Percentiles rank a stretch among this genome's conserved stretches.
These are phyloP conservation scores for Odontocolon sp. DNA, from an alignment of 2,888 invertebrate species.

Conservation along the genomic window DNA sequence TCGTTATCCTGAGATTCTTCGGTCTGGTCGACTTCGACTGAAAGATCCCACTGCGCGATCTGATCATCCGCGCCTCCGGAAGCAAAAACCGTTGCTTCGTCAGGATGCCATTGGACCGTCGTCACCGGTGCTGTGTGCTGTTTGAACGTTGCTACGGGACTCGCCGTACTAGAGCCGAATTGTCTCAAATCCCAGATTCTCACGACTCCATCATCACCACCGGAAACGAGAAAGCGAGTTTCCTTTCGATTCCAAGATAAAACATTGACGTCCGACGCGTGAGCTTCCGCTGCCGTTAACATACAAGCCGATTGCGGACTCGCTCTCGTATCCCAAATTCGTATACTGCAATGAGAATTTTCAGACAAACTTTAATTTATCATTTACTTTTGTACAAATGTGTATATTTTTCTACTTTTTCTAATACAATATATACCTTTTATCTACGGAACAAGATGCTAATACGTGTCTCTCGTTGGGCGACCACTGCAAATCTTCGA, in stretches of 20 bases:
- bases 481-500: conserved; percentile 99
- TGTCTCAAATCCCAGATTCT: conserved; percentile 98
- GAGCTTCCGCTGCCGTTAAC: conserved; percentile 92
- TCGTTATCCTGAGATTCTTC: conserved; percentile 81
- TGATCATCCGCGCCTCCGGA: conserved; percentile 97
- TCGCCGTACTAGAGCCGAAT: conserved; percentile 86
- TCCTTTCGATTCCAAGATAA: conserved; percentile 98
- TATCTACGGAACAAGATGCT: conserved; percentile 94
- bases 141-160: conserved; percentile 95
- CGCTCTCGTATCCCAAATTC: conserved; percentile 97
- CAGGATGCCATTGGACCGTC: conserved; percentile 98
- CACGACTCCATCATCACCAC: conserved; percentile 97
- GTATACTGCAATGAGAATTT: conserved; percentile 84
- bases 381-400: conserved; percentile 2
- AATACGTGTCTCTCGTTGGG: conserved; percentile 95
- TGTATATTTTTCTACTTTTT: conserved; percentile 1
- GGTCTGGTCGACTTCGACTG: conserved; percentile 90
- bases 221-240: conserved; percentile 83
- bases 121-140: conserved; percentile 97
- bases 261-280: conserved; percentile 97
- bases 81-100: conserved; percentile 95
- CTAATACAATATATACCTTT: conserved; percentile 81
- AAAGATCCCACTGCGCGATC: conserved; percentile 97
- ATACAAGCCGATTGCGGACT: conserved; percentile 94
- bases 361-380: not conserved